Percentiles rank a stretch among this genome's conserved stretches.
Conservation (phyloP, 2,888 invertebrate genomes). For the Panorpa germanica region DNA sequence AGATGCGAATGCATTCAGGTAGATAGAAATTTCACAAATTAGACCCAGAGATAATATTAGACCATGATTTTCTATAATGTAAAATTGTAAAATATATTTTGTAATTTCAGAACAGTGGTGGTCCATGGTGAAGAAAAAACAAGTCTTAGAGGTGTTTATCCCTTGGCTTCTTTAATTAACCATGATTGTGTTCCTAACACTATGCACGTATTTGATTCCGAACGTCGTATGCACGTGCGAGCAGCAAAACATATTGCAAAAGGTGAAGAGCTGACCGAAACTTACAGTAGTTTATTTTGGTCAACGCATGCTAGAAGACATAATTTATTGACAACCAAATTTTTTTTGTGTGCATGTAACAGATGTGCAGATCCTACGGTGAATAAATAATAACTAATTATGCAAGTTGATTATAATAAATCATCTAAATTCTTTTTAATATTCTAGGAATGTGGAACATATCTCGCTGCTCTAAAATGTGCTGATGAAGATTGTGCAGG, state of each 20-base stretch:
- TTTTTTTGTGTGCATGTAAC: slow-evolving; percentile 45
- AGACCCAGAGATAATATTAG: too few species aligned
- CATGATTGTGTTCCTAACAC: slow-evolving; percentile 58
- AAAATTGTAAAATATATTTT: too few species aligned
- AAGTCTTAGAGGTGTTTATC: slow-evolving; percentile 41
- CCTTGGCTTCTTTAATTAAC: slow-evolving; percentile 45
- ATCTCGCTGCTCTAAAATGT: slow-evolving; percentile 23
- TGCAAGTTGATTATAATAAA: slow-evolving; percentile 38
- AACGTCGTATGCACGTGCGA: slow-evolving; percentile 37
- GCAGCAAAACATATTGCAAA: slow-evolving; percentile 38
- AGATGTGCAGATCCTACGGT: slow-evolving; percentile 49
- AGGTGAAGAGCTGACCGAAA: slow-evolving; percentile 43
- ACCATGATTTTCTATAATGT: too few species aligned
- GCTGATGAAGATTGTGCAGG: too few species aligned
- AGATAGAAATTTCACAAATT: too few species aligned
- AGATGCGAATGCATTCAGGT: too few species aligned
- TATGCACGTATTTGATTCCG: slow-evolving; percentile 42
- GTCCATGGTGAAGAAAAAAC: slow-evolving; percentile 25
- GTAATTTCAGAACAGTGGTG: too few species aligned
- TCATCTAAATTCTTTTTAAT: slow-evolving; percentile 13
- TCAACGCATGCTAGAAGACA: slow-evolving; percentile 45
- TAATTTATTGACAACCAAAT: slow-evolving; percentile 39
- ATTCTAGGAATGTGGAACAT: slow-evolving; percentile 22
- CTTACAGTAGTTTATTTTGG: slow-evolving; percentile 51
- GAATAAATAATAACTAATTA: slow-evolving; percentile 45